A percentile compares a stretch with the other conserved stretches of the same genome.
These are phyloP conservation scores for Cariama cristata DNA, from an alignment of 2,113 vertebrate species.

Conservation along the genomic window DNA sequence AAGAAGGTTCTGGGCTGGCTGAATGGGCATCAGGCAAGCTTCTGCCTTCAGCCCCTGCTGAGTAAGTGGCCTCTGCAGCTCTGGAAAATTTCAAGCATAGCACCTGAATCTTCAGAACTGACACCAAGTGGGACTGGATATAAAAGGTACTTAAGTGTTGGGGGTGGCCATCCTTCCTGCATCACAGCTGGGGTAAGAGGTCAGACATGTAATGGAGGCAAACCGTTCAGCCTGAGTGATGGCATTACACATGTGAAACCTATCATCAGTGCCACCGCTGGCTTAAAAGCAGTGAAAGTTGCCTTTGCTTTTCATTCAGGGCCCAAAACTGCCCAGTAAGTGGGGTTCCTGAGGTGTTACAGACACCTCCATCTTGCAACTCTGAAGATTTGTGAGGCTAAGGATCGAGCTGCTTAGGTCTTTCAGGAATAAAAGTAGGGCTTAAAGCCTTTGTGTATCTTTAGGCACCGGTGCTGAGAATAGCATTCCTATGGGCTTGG, in stretches of 20 bases:
- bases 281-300: not conserved
- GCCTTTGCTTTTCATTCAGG: not conserved
- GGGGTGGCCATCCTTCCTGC: not conserved
- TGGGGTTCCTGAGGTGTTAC: not conserved
- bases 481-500: accelerated
- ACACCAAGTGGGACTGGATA: not conserved
- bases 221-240: not conserved
- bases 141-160: not conserved
- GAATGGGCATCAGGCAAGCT: not conserved
- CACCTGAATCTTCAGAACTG: not conserved
- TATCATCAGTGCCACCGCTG: not conserved
- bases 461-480: not conserved
- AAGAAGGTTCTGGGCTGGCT: not conserved
- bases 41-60: not conserved
- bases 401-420: not conserved
- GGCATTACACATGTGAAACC: not conserved
- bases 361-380: not conserved
- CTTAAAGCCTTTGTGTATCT: not conserved
- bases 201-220: not conserved
- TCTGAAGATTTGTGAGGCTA: not conserved
- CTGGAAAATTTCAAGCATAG: not conserved
- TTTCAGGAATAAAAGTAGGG: not conserved
- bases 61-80: not conserved
- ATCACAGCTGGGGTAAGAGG: not conserved
- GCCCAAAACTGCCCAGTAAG: not conserved